These are phyloP conservation scores for Dasyurus viverrinus DNA, from an alignment of 2,113 vertebrate genomes.

Conservation along the genomic window DNA sequence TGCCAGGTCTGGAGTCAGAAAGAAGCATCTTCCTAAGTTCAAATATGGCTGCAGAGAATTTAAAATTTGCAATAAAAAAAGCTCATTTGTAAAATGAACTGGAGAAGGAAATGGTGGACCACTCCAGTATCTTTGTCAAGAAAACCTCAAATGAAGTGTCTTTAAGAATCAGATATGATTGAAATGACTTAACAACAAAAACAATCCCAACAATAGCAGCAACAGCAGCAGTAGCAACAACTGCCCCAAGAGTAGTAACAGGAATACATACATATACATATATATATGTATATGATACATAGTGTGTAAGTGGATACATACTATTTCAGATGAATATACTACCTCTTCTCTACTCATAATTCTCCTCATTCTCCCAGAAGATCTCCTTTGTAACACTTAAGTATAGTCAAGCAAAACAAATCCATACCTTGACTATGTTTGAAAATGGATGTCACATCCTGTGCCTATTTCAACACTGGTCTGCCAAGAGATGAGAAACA, in stretches of 20 bases:
- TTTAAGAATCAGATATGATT: neutral
- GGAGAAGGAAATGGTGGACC: neutral
- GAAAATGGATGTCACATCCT: neutral
- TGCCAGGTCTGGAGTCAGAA: neutral
- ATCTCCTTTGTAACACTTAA: neutral
- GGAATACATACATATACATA: neutral
- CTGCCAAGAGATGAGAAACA: neutral
- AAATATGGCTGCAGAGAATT: neutral
- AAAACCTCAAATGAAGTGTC: neutral
- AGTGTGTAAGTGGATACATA: neutral
- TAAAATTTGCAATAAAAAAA: no score
- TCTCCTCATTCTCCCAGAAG: neutral
- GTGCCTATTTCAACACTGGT: neutral
- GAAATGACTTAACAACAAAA: no score
- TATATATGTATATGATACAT: neutral
- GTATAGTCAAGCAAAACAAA: neutral
- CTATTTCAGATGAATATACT: neutral
- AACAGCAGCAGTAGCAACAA: no score
- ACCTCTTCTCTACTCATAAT: neutral
- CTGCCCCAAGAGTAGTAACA: no score
- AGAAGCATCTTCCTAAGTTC: neutral
- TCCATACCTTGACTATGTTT: neutral
- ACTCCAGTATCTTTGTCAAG: neutral
- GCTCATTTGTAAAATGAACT: neutral
- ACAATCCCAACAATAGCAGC: no score